Base-by-base conservation (phyloP, 2,113 vertebrate species). In the Sinocyclocheilus anshuiensis region DNA sequence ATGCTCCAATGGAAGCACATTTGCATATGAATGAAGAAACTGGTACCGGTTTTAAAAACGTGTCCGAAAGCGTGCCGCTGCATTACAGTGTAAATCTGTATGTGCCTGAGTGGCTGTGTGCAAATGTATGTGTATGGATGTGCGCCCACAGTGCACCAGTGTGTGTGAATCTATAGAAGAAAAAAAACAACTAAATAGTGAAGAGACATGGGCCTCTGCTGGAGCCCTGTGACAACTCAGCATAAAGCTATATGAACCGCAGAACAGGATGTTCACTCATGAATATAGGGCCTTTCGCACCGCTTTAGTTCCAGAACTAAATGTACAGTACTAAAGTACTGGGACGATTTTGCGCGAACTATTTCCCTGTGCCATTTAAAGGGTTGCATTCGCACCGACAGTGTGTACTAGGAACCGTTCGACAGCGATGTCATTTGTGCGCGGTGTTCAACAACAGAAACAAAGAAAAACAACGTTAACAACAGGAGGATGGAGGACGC, bases 121-220 rank as follows among this genome's bases (percentile, higher is more conserved):
- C 55, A 71, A 48, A 71, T 4, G 65, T 55, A 33, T 4, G 55
- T 75, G 67, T 81, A 24, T 81, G 42, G 39, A 48, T 86, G 26
- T 36, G n/a, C 4, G 22, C 39, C 69, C 39, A 39, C 6, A 29
- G 29, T 29, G 9, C 24, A 42, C 29, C 53, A 67, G 48, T 69
- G 77, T 71, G 80, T 86, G 45, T 39, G 69, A 53, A 80, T 86
- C 77, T 87, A 71, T 81, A 84, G 57, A 20, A 67, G 78, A 36
- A 55, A 26, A 65, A 33, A 48, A 26, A 9, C 1, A 33, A 33
- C 22, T 11, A 50, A 12, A 76, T 76, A 45, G 22, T 75, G 67
- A 22, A 11, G 8, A 57, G 39, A 81, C 57, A 61, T 12, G 12
- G 79, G 61, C 13, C 42, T 81, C 61, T 69, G 42, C 7, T 1